Percentiles rank a stretch among this genome's conserved stretches.
phyloP scores from a whole-genome alignment of 30 jellyfish, hydroid and myxozoan genomes.

The Pelagia noctiluca region DNA sequence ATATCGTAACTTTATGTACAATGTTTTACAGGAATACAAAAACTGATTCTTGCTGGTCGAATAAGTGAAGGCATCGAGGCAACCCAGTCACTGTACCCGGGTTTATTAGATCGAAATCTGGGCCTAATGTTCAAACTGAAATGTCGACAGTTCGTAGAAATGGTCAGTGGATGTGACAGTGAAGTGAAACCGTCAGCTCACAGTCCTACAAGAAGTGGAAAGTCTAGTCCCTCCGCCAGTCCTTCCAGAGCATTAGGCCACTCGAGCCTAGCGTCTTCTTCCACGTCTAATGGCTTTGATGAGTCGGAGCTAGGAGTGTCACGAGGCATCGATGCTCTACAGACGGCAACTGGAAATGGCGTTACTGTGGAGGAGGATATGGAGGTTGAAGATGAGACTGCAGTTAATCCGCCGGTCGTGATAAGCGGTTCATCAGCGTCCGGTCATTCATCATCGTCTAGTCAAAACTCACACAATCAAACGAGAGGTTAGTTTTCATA shows the following conservation, averaged over 20 bases:
- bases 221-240: constrained; percentile 93
- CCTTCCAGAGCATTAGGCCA: constrained; percentile 82
- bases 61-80: constrained; percentile 97
- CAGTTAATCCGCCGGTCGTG: neutral
- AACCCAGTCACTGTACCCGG: constrained; percentile 90
- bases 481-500: constrained; percentile 39
- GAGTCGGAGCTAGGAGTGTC: constrained; percentile 35
- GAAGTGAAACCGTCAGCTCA: constrained; percentile 91
- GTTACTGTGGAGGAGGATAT: constrained; percentile 62
- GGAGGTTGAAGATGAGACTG: constrained; percentile 71
- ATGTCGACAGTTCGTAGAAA: constrained; percentile 96
- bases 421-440: constrained; percentile 3
- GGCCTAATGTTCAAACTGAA: constrained; percentile 78
- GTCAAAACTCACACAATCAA: constrained; percentile 36
- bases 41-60: constrained; percentile 86
- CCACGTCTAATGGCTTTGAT: constrained; percentile 60
- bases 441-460: constrained; percentile 21
- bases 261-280: constrained; percentile 40
- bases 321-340: constrained; percentile 25
- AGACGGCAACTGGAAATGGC: constrained; percentile 62
- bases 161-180: constrained; percentile 97
- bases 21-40: constrained; percentile 81
- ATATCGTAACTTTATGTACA: no score
- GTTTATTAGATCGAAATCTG: constrained; percentile 81
- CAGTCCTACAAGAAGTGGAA: constrained; percentile 85